Evolutionary conservation across 2,888 invertebrate species (phyloP), one percentile per base, ranked within the genome.

Genomic region (Epistrophe grossulariae): DNA sequence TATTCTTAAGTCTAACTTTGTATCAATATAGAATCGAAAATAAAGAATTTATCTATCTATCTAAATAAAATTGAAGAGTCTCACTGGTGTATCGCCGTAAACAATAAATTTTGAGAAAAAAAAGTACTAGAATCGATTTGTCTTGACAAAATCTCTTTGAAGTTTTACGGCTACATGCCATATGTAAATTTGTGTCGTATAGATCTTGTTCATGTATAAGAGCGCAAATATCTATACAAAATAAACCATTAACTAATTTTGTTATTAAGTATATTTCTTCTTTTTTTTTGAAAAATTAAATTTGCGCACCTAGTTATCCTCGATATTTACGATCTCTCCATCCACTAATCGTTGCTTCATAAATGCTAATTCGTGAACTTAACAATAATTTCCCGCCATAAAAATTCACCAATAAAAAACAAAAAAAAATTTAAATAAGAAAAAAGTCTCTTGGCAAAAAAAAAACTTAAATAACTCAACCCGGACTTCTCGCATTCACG

Each of bases 281-380:
- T 68, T 38, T 45, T 62, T 57, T 40, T 68, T 19, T 17, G 13
- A 60, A 70, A 79, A 71, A 59, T 55, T 17, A 73, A 84, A 74
- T 82, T 85, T 82, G 85, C 87, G 43, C 79, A 87, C 87, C 87
- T 87, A 83, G 87, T 87, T 87, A 87, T 83, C 83, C 62, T 24
- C 40, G 60, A 79, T 76, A 79, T 87, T 87, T 55, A 87, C 83
- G 79, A 87, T 76, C 76, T 72, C 66, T 71, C 43, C 79, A 55
- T 24, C 24, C 87, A 74, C 82, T 87, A 83, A 87, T 87, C 87
- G 83, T 28, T 79, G 74, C 79, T 66, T 73, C 83, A 79, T 83
- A 83, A 84, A 87, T 83, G 85, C 74, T 87, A 83, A 87, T 87
- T 87, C 87, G 79, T 76, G 83, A 87, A 68, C 83, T 79, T 72